phyloP scores from a whole-genome alignment of 2,797 vertebrate genomes.

The Rhynchotus rufescens region DNA sequence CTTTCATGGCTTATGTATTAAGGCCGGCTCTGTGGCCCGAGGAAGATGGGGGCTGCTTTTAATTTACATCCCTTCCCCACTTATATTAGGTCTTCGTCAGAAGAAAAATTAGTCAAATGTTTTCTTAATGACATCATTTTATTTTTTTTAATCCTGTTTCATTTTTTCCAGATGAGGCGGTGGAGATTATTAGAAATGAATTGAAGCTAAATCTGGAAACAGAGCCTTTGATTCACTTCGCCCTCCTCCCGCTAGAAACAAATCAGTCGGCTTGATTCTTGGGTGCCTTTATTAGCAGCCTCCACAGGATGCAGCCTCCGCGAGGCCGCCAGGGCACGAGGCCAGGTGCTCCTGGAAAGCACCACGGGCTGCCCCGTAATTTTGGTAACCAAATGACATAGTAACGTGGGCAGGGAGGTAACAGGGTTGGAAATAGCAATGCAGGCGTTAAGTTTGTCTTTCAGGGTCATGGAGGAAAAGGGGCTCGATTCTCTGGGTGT shows the following conservation, averaged over 20 bases:
- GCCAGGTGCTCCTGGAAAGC: background rate
- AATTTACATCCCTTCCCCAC: conserved; percentile 66
- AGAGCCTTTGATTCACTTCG: conserved; percentile 68
- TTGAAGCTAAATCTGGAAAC: conserved; percentile 70
- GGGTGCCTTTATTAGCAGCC: conserved; percentile 52
- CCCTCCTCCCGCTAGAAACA: conserved; percentile 41
- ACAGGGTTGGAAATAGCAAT: conserved; percentile 22
- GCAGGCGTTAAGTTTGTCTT: conserved; percentile 11
- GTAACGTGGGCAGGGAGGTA: conserved; percentile 10
- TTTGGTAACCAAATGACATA: conserved; percentile 6
- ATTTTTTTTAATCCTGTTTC: conserved; percentile 72
- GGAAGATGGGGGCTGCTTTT: conserved; percentile 74
- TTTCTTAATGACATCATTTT: conserved; percentile 63
- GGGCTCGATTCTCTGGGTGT: background rate
- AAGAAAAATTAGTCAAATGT: conserved; percentile 74
- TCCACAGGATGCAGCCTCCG: conserved; percentile 36
- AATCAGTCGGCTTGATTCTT: conserved; percentile 48
- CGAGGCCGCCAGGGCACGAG: background rate
- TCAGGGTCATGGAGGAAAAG: background rate
- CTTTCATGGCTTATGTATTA: conserved; percentile 76
- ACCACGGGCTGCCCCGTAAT: conserved; percentile 1
- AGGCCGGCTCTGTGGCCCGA: conserved; percentile 64
- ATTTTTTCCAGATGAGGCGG: conserved; percentile 65
- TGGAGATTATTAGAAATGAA: conserved; percentile 65
- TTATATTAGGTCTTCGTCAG: conserved; percentile 67